Conservation (phyloP, 1,140 invertebrate species). For the Papilio xuthus region DNA sequence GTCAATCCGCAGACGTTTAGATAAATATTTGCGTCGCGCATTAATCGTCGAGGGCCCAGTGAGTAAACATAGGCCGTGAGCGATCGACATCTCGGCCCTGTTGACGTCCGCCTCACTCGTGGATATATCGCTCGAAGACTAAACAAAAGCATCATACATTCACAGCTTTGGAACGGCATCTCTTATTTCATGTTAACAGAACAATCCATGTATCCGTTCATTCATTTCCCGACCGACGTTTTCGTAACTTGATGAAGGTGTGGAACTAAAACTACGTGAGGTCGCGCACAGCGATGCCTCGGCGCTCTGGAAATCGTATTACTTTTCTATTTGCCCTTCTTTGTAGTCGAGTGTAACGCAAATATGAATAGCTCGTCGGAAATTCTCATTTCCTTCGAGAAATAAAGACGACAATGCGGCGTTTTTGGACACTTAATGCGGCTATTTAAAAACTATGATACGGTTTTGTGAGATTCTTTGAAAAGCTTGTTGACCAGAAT, state of each 20-base stretch:
- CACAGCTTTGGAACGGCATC: conserved; percentile 15
- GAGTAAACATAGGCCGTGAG: conserved; percentile 65
- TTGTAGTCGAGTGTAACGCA: conserved; percentile 80
- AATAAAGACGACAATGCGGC: conserved; percentile 56
- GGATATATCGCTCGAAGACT: conserved; percentile 19
- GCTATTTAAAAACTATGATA: conserved; percentile 54
- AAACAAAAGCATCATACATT: conserved; percentile 29
- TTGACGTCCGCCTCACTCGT: conserved; percentile 51
- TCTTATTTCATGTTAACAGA: conserved; percentile 25
- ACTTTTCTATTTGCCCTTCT: conserved; percentile 78
- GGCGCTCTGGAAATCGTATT: conserved; percentile 73
- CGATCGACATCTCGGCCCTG: conserved; percentile 71
- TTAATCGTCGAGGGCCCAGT: conserved; percentile 74
- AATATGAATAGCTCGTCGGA: conserved; percentile 75
- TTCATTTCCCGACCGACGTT: conserved; percentile 18
- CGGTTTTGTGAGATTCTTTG: conserved; percentile 48
- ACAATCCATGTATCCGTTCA: conserved; percentile 31
- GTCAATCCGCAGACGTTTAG: conserved; percentile 80
- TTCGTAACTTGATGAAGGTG: conserved; percentile 45
- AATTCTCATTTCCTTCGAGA: conserved; percentile 75
- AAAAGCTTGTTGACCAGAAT: conserved; percentile 24
- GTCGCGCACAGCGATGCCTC: conserved; percentile 49
- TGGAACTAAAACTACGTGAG: conserved; percentile 56
- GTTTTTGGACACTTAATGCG: conserved; percentile 47
- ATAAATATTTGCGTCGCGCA: conserved; percentile 80